Evolutionary conservation across 2,113 vertebrate genomes (phyloP).

Genomic region (Oreochromis aureus): DNA sequence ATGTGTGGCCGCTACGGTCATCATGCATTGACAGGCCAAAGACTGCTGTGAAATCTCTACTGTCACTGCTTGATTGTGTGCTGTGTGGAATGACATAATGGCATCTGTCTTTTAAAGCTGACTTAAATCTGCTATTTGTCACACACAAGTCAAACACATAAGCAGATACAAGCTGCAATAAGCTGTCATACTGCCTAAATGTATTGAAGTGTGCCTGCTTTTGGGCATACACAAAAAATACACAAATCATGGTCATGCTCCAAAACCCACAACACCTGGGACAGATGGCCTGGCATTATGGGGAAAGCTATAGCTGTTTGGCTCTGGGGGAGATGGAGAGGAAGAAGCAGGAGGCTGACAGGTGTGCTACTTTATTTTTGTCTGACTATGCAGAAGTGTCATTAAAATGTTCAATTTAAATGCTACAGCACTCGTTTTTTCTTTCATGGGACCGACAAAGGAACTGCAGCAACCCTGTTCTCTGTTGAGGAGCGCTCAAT

Average conservation of each 20-base stretch:
- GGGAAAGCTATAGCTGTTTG: slow-evolving; percentile 26
- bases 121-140: slow-evolving; percentile 3
- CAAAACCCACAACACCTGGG: slow-evolving; percentile 47
- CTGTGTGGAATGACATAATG: not conserved
- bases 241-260: slow-evolving; percentile 12
- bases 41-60: slow-evolving; percentile 17
- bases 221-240: not conserved
- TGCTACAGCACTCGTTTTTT: not conserved
- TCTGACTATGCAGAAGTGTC: not conserved
- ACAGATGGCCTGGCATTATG: slow-evolving; percentile 45
- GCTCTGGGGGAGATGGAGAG: not conserved
- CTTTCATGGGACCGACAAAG: not conserved
- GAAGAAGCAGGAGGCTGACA: slow-evolving; percentile 3
- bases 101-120: slow-evolving; percentile 22
- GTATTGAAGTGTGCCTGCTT: not conserved
- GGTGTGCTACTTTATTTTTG: slow-evolving; percentile 16
- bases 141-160: not conserved
- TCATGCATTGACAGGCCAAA: slow-evolving; percentile 35
- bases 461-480: not conserved
- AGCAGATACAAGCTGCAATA: not conserved
- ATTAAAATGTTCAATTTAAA: not conserved
- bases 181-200: not conserved
- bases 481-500: not conserved
- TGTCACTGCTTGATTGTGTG: not conserved
- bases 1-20: not conserved